Evolutionary conservation across 2,113 vertebrate species (phyloP).

Genomic region (Mellivora capensis): DNA sequence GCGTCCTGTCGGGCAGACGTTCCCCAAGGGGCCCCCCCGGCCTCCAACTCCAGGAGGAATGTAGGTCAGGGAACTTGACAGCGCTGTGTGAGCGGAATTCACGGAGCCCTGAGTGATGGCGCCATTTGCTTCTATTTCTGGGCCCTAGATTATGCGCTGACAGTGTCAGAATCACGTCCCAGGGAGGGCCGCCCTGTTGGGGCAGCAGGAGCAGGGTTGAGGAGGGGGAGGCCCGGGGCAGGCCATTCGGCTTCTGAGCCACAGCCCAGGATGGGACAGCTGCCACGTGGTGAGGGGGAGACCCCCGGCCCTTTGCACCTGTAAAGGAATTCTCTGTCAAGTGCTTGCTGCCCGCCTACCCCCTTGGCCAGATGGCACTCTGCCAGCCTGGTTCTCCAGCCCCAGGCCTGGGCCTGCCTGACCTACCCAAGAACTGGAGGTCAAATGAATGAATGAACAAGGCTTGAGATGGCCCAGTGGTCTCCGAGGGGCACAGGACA

Average conservation of each 20-base stretch:
- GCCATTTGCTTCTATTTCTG: conserved; percentile 55
- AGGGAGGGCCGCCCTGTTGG: not conserved
- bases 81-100: not conserved
- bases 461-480: not conserved
- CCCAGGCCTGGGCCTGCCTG: not conserved
- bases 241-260: not conserved
- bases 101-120: conserved; percentile 51
- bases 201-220: fast-evolving
- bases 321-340: fast-evolving
- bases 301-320: fast-evolving
- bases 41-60: not conserved
- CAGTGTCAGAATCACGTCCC: not conserved
- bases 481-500: not conserved
- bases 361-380: fast-evolving
- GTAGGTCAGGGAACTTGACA: conserved; percentile 62
- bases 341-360: fast-evolving
- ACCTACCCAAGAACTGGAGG: not conserved
- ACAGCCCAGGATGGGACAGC: fast-evolving
- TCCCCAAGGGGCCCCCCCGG: not conserved
- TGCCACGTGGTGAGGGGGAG: fast-evolving
- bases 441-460: not conserved
- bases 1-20: not conserved
- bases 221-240: too few species aligned
- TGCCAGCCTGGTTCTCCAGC: not conserved
- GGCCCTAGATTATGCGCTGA: conserved; percentile 45